phyloP scores from a whole-genome alignment of 2,113 vertebrate species.

The Bostrychus sinensis region DNA sequence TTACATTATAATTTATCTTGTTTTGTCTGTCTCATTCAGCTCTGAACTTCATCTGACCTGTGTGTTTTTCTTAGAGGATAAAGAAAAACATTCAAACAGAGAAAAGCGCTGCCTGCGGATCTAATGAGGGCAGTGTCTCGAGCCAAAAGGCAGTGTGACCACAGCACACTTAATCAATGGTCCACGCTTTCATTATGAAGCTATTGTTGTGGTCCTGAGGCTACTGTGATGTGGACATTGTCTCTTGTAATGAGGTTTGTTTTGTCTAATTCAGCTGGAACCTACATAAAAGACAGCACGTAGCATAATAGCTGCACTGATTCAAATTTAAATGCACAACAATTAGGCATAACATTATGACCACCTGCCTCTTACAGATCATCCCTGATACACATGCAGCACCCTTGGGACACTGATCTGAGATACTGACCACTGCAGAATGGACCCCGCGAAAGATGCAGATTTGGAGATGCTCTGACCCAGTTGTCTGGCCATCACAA shows the following conservation, averaged over 20 bases:
- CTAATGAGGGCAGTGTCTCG: background rate
- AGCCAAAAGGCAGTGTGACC: background rate
- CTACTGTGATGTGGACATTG: background rate
- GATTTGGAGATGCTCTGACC: too few relatives aligned
- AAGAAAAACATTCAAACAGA: conserved; percentile 1
- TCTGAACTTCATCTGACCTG: conserved; percentile 13
- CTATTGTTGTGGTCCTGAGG: background rate
- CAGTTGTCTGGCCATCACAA: too few relatives aligned
- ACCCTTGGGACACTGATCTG: too few relatives aligned
- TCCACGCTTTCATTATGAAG: background rate
- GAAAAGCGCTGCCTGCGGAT: background rate
- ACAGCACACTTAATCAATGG: conserved; percentile 12
- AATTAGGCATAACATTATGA: too few relatives aligned
- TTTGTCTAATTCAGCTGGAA: background rate
- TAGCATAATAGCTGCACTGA: too few relatives aligned
- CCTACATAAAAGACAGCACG: background rate
- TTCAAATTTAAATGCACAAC: conserved; percentile 17
- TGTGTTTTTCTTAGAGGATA: background rate
- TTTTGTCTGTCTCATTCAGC: background rate
- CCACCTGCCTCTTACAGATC: too few relatives aligned
- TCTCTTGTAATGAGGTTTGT: background rate
- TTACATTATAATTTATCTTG: background rate
- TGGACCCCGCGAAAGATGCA: too few relatives aligned
- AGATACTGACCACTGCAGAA: too few relatives aligned
- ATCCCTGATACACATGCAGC: too few relatives aligned